Evolutionary conservation across 2,113 vertebrate species (phyloP), one percentile per base, ranked within the genome.

Genomic region (Anhinga anhinga): DNA sequence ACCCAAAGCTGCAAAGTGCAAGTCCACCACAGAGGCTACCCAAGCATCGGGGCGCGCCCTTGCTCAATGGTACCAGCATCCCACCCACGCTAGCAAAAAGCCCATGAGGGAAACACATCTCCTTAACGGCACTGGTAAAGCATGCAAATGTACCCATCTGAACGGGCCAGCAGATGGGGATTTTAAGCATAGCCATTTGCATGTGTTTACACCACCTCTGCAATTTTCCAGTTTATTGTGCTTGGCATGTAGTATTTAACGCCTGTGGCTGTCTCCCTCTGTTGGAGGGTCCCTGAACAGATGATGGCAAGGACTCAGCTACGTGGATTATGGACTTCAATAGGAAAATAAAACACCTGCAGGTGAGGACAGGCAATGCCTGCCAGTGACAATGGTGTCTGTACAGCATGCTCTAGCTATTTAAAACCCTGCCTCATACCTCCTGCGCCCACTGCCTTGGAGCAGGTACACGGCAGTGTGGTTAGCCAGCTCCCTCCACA

Each of bases 401-500:
- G 0, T 18, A 40, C 25, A 63, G 40, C 17, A 2, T 4, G 4
- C 25, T 63, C 49, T 9, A 62, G 79, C 18, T 29, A 19, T 15
- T 19, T 12, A 36, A 63, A 45, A 32, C 63, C 52, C 74, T 3
- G 13, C 4, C n/a, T 10, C 18, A 6, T 2, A 4, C 15, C 56
- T 61, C 34, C 55, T 36, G 38, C 3, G 1, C 17, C 26, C 49
- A 8, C 44, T 23, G 40, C 50, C 62, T 5, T 0, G 2, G 30
- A 27, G 9, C 55, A 56, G 86, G 14, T 5, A 34, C 32, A 1
- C 0, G 1, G n/a, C 26, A 73, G 40, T 1, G 0, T 13, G 42
- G 13, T 3, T 0, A 36, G 23, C 25, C 74, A 38, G 27, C 55
- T 53, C 65, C 27, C 29, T 15, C 25, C 61, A 40, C 14, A 26